A percentile compares a stretch with the other conserved stretches of the same genome.
Evolutionary conservation across 2,888 invertebrate species (phyloP).

Genomic region (Ectemnius cavifrons): DNA sequence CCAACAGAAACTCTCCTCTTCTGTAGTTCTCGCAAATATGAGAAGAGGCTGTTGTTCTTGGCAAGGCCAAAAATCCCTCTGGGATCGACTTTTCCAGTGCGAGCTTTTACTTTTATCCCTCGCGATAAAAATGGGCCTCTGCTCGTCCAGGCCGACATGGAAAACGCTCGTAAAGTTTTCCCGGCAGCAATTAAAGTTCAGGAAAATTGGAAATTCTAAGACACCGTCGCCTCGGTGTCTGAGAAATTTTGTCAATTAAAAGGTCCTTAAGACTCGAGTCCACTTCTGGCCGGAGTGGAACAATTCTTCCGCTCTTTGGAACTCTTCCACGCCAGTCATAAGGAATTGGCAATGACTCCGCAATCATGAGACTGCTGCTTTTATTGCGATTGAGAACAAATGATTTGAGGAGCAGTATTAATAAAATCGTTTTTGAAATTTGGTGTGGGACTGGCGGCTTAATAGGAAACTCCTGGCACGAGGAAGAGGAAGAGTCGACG

Average conservation of each 20-base stretch:
- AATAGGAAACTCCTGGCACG: slow-evolving; percentile 45
- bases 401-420: slow-evolving; percentile 13
- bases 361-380: slow-evolving; percentile 39
- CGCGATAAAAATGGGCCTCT: too few species aligned
- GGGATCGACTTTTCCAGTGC: too few species aligned
- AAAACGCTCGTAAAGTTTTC: slow-evolving; percentile 66
- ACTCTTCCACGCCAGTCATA: not conserved
- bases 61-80: too few species aligned
- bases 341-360: slow-evolving; percentile 27
- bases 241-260: slow-evolving; percentile 55
- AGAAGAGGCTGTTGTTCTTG: too few species aligned
- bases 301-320: too few species aligned
- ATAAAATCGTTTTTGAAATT: slow-evolving; percentile 55
- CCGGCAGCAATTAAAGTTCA: slow-evolving; percentile 68
- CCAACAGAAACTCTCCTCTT: too few species aligned
- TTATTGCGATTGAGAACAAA: not conserved
- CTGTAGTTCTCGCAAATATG: too few species aligned
- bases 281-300: too few species aligned
- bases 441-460: slow-evolving; percentile 26
- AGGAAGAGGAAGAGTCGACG: slow-evolving; percentile 35
- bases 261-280: slow-evolving; percentile 33
- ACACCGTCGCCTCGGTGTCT: slow-evolving; percentile 43
- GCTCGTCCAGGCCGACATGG: too few species aligned
- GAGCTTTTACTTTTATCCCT: too few species aligned
- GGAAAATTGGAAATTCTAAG: slow-evolving; percentile 61